These are phyloP conservation scores for Drosophila willistoni DNA, from an alignment of 1,140 invertebrate species.

Conservation along the genomic window DNA sequence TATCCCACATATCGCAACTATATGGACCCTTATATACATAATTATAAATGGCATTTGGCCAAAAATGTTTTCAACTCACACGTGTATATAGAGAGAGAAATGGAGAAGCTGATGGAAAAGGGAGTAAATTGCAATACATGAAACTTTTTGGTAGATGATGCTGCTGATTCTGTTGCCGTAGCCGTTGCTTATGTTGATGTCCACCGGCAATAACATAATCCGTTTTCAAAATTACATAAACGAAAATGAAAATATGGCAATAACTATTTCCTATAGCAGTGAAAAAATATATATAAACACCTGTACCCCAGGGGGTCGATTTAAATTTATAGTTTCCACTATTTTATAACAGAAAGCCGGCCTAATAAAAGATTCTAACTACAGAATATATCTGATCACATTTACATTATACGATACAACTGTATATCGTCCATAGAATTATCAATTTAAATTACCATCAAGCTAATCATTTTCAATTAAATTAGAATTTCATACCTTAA, in stretches of 20 bases:
- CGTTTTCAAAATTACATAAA: constrained; percentile 59
- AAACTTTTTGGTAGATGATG: constrained; percentile 1
- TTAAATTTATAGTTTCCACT: no score
- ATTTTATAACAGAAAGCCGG: no score
- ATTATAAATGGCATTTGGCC: constrained; percentile 77
- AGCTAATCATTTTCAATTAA: no score
- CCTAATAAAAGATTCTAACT: no score
- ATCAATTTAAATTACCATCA: no score
- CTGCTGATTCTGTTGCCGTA: background rate
- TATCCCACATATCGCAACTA: background rate
- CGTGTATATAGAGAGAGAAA: constrained; percentile 6
- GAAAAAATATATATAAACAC: background rate
- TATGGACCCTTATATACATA: constrained; percentile 44
- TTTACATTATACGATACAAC: no score
- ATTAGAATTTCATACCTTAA: no score
- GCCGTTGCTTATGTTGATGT: background rate
- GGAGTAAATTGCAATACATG: background rate
- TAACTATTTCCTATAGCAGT: constrained; percentile 23
- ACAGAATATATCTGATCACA: no score
- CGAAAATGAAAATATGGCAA: constrained; percentile 27
- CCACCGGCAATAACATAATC: constrained; percentile 24
- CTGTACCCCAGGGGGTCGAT: no score
- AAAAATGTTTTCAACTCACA: constrained; percentile 48
- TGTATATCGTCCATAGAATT: no score
- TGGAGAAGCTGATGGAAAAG: background rate